A percentile compares a stretch with the other conserved stretches of the same genome.
Conservation (phyloP, 2,797 vertebrate genomes). For the Lepilemur ruficaudatus region DNA sequence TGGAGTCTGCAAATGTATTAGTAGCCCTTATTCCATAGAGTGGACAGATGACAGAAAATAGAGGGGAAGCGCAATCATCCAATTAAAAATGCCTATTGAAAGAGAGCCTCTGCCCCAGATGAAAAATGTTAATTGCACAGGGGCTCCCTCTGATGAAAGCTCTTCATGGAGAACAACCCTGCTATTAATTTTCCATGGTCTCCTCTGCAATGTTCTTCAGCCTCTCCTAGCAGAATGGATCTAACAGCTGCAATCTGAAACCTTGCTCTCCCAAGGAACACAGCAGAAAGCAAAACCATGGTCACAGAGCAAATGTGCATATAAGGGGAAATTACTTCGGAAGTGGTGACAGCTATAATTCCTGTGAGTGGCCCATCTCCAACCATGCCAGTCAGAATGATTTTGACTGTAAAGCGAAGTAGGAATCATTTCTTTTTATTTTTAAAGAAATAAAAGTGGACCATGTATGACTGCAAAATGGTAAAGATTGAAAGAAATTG, state of each 20-base stretch:
- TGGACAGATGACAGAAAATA: conserved; percentile 17
- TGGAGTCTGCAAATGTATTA: conserved; percentile 35
- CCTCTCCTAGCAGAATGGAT: background rate
- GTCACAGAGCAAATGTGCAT: background rate
- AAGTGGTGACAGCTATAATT: background rate
- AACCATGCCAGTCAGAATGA: background rate
- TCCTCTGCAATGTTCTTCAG: background rate
- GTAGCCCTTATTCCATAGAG: background rate
- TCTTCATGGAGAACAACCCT: background rate
- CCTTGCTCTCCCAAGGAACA: background rate
- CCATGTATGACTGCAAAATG: background rate
- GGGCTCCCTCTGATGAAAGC: background rate
- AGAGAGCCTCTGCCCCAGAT: background rate
- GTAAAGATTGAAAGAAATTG: conserved; percentile 21
- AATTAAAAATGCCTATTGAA: conserved; percentile 51
- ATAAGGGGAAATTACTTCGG: background rate
- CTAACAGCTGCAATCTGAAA: conserved; percentile 1
- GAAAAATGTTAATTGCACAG: conserved; percentile 2
- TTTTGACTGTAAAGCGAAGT: background rate
- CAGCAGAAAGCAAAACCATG: conserved; percentile 1
- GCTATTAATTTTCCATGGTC: conserved; percentile 1
- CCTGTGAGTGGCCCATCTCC: background rate
- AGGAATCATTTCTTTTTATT: background rate
- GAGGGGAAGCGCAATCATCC: background rate
- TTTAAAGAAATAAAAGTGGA: background rate